A percentile compares a stretch with the other conserved stretches of the same genome.
Evolutionary conservation across 2,888 invertebrate genomes (phyloP).

Genomic region (Tipula helvola): DNA sequence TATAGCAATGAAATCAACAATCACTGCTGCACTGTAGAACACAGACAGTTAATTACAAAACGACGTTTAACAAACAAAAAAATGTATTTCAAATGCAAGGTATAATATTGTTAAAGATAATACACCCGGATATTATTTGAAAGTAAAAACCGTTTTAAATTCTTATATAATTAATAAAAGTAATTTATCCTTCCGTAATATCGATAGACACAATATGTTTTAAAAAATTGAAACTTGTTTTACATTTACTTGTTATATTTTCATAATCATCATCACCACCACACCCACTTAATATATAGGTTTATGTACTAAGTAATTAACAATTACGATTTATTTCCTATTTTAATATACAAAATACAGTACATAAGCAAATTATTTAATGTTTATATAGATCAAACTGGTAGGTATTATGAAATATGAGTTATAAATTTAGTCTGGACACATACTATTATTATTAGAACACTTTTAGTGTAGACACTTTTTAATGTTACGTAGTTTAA

Average conservation of each 20-base stretch:
- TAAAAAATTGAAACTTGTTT: not conserved
- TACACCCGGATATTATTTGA: not conserved
- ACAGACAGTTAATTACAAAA: not conserved
- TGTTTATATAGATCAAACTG: not conserved
- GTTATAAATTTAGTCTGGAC: not conserved
- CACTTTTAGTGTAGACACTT: not conserved
- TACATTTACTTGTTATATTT: not conserved
- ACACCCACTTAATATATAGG: not conserved
- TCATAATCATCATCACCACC: not conserved
- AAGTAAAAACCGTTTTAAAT: not conserved
- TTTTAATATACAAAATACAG: not conserved
- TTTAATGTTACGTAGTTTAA: not conserved
- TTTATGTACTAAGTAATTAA: not conserved
- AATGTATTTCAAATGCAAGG: not conserved
- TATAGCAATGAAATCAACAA: not conserved
- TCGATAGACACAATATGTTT: not conserved
- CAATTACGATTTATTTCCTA: not conserved
- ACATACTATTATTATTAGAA: not conserved
- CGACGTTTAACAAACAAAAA: not conserved
- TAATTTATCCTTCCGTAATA: not conserved
- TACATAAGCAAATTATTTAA: no score
- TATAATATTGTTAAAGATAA: not conserved
- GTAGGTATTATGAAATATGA: not conserved
- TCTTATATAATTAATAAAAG: not conserved
- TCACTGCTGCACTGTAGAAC: not conserved